phyloP scores from a whole-genome alignment of 2,113 vertebrate species.

The Mesocricetus auratus region DNA sequence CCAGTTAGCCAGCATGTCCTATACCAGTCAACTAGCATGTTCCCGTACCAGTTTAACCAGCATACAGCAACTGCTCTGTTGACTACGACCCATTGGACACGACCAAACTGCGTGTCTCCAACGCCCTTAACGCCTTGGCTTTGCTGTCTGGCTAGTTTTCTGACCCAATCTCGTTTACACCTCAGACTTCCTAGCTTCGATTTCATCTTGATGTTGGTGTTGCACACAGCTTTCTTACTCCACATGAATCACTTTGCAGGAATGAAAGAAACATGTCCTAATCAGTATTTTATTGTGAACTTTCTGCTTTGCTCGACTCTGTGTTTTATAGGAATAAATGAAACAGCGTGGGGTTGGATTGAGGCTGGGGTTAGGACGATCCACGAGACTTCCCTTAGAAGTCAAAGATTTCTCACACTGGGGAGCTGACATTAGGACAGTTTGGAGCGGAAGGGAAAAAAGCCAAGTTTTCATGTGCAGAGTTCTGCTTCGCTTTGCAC shows the following conservation, averaged over 20 bases:
- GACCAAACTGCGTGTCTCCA: neutral
- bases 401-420: neutral
- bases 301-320: slow-evolving; percentile 29
- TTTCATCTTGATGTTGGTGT: slow-evolving; percentile 4
- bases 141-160: neutral
- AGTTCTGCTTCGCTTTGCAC: slow-evolving; percentile 46
- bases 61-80: too few relatives aligned
- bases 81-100: neutral
- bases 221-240: neutral
- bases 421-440: neutral
- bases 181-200: neutral
- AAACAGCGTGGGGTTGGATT: slow-evolving; percentile 7
- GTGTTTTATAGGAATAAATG: neutral
- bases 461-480: slow-evolving; percentile 20
- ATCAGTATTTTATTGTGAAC: neutral
- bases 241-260: slow-evolving; percentile 30
- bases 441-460: neutral
- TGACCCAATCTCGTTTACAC: neutral
- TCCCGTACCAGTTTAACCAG: neutral
- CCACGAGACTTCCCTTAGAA: neutral
- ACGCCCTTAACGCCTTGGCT: neutral
- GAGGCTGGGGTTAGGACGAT: neutral
- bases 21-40: too few relatives aligned
- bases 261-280: slow-evolving; percentile 3
- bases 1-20: too few relatives aligned